Conservation (phyloP, 2,888 invertebrate species). For the Lasioglossum oenotherae region DNA sequence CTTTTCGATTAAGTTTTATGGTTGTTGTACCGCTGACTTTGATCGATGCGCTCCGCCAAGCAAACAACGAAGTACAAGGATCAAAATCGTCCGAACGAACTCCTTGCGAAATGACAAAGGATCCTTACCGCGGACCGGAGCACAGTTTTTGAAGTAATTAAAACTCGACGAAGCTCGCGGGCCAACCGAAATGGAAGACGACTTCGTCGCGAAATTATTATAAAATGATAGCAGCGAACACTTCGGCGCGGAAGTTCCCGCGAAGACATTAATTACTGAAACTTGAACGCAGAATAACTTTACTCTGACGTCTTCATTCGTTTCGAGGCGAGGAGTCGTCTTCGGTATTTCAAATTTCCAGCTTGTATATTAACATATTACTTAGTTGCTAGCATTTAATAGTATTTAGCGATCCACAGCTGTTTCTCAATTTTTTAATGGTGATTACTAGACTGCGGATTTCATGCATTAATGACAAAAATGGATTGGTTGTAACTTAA, state of each 20-base stretch:
- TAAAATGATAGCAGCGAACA: not conserved
- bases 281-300: no score
- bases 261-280: not conserved
- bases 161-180: not conserved
- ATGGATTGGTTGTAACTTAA: no score
- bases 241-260: not conserved
- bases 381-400: no score
- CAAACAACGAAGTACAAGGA: slow-evolving; percentile 4
- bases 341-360: no score
- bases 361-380: no score
- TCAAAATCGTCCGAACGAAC: slow-evolving; percentile 3
- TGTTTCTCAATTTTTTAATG: no score
- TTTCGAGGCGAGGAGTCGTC: not conserved
- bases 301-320: not conserved
- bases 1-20: slow-evolving; percentile 46
- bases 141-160: not conserved
- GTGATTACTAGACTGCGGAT: no score
- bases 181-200: not conserved
- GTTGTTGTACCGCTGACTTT: slow-evolving; percentile 30
- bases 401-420: no score
- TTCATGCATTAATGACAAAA: no score
- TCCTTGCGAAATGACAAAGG: not conserved
- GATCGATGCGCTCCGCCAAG: slow-evolving; percentile 43
- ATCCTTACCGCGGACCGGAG: not conserved
- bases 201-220: not conserved